Conservation (phyloP, 2,113 vertebrate genomes). For the Anguilla rostrata region DNA sequence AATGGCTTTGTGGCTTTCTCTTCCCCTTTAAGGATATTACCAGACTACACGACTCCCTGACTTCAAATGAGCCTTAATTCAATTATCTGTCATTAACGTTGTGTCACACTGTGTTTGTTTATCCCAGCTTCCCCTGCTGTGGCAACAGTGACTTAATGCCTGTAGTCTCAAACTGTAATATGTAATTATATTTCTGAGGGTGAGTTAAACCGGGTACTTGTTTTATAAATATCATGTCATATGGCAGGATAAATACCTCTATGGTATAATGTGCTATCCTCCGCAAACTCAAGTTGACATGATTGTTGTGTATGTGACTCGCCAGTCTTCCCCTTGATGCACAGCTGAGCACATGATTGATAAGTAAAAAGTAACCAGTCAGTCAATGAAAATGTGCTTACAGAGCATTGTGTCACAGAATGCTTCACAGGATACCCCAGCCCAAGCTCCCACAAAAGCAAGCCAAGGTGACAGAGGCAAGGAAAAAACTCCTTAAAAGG, state of each 20-base stretch:
- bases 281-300: no score
- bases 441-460: no score
- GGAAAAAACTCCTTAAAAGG: no score
- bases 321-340: no score
- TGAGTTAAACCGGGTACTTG: not conserved
- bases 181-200: not conserved
- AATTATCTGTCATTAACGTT: not conserved
- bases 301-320: no score
- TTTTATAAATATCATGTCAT: not conserved
- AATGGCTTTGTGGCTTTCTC: not conserved
- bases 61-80: not conserved
- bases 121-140: not conserved
- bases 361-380: no score
- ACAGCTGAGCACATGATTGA: no score
- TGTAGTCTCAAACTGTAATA: not conserved
- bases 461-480: no score
- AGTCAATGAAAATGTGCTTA: no score
- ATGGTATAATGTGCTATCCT: not conserved
- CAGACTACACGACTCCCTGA: not conserved
- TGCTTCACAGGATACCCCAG: no score
- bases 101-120: not conserved
- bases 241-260: not conserved
- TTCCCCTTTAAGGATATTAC: not conserved
- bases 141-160: not conserved
- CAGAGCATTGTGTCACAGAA: no score